Percentiles rank a stretch among this genome's conserved stretches.
Conservation (phyloP, 2,888 invertebrate species). For the Psylliodes chrysocephalus region DNA sequence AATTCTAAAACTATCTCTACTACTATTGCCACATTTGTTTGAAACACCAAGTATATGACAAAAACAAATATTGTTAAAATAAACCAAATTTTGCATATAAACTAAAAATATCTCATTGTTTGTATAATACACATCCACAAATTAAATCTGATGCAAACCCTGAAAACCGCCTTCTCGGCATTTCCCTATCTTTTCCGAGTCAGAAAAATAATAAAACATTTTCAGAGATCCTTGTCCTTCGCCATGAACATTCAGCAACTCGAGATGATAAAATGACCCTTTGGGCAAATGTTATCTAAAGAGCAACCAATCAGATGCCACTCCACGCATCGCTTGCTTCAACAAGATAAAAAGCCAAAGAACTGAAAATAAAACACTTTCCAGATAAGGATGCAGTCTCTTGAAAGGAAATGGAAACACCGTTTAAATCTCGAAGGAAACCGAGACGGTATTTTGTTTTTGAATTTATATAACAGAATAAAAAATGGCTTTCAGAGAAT, state of each 20-base stretch:
- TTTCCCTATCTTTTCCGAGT: conserved; percentile 18
- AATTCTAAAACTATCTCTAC: no score
- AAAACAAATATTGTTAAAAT: no score
- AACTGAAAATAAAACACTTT: conserved; percentile 22
- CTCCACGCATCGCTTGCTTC: conserved; percentile 24
- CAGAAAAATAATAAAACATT: conserved; percentile 34
- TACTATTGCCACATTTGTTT: no score
- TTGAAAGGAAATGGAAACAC: background rate
- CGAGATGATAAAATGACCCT: conserved; percentile 46
- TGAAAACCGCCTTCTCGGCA: conserved; percentile 7
- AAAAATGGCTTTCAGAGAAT: background rate
- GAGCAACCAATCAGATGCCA: conserved; percentile 42
- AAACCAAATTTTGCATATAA: no score
- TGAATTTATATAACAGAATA: no score
- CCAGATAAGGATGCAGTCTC: conserved; percentile 7
- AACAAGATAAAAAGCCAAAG: conserved; percentile 32
- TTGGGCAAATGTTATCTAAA: conserved; percentile 45
- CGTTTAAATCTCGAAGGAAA: background rate
- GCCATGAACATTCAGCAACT: conserved; percentile 26
- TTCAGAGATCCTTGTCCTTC: conserved; percentile 17
- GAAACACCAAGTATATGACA: no score
- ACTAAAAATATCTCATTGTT: no score
- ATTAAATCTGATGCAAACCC: conserved; percentile 7
- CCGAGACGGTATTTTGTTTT: no score
- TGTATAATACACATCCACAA: no score